Base-by-base conservation (phyloP, 2,113 vertebrate genomes). In the Falcunculus frontatus region DNA sequence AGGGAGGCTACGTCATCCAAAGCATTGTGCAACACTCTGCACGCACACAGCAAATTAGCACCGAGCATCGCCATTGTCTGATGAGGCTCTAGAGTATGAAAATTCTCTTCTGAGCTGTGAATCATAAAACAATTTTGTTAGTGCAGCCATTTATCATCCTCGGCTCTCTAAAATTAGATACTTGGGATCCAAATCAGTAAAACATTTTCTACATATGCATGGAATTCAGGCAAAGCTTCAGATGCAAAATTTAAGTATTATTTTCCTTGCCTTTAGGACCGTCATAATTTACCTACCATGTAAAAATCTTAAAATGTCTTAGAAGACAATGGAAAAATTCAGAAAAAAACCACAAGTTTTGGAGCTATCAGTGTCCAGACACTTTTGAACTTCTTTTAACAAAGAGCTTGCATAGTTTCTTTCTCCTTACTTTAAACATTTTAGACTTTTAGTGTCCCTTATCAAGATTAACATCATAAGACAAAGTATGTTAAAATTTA, bases 111-210 rank as follows among this genome's bases (percentile, higher is more conserved):
- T 49, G 37, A 95, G 63, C 64, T 80, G 19, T 95, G 86, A 97
- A 83, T 84, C 88, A 80, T 83, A 74, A 81, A 88, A 19, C 60
- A 39, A 33, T 81, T 95, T 77, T 81, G 39, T 81, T 33, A 27
- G 47, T 59, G 46, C 57, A 72, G 55, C 62, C 73, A 56, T 90
- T 97, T 60, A 89, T 81, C 91, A 92, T 50, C 16, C 25, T 86
- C 21, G 10, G 64, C 39, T 53, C 39, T 92, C 93, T 90, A 89
- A 93, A 97, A 89, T 89, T 96, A 93, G 73, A 42, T 78, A 47
- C 69, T 89, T 75, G 26, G 33, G 21, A 47, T 72, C 19, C 55
- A 92, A 84, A 70, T 86, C 68, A 93, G 72, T 83, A 87, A 87
- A 87, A 49, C 7, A 56, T 75, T 89, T 83, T 89, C 63, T 35